Evolutionary conservation across 1,140 invertebrate species (phyloP), one percentile per base, ranked within the genome.

Genomic region (Sitobion miscanthi): DNA sequence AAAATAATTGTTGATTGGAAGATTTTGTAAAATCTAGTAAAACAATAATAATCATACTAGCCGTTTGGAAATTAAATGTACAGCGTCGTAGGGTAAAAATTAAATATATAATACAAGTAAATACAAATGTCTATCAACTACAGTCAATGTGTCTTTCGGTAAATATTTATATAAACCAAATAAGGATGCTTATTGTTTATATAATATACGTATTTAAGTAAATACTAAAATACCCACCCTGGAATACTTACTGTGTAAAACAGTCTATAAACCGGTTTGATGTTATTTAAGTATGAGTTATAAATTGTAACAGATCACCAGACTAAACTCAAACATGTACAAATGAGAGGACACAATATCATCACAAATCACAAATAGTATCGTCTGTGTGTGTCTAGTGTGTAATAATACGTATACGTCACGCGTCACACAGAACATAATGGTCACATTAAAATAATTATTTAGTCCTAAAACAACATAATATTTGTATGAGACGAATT

Each of bases 241-340:
- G n/a, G 11, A 77, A 77, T 77, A 77, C 62, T n/a, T 20, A 17
- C 30, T 6, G n/a, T 77, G 30, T n/a, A 17, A 20, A 77, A 77
- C 14, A 77, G n/a, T 77, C n/a, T n/a, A 77, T 77, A 77, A 77
- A 83, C 77, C 77, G 77, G 77, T 83, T 83, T 82, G n/a, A 38
- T 5, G 35, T 38, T 20, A 14, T 17, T 17, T 2, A 35, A 77
- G 30, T 77, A n/a, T n/a, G 14, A 77, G 30, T 77, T 77, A 1
- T 77, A 77, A n/a, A 77, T 77, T n/a, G n/a, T 77, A 77, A 77
- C 62, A 35, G 30, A 35, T 77, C 62, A 35, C 62, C n/a, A 77
- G 62, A n/a, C 62, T 4, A n/a, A 77, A 77, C 30, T 77, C n/a
- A 77, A 77, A 77, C n/a, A 77, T n/a, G n/a, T n/a, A n/a, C 14